Conservation (phyloP, 2,888 invertebrate genomes). For the Drosophila eohydei region DNA sequence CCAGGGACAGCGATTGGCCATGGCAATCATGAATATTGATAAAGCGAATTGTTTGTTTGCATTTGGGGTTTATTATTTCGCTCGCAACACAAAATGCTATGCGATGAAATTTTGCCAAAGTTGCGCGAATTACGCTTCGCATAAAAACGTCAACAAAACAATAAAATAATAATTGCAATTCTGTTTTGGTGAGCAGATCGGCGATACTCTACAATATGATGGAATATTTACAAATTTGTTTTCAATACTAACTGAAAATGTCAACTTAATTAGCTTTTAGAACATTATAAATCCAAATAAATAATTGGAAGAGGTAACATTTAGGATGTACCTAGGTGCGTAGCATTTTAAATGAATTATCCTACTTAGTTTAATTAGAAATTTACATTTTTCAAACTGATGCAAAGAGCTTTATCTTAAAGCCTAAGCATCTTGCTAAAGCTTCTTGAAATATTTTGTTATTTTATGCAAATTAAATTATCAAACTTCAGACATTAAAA, state of each 20-base stretch:
- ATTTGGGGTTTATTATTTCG: slow-evolving; percentile 53
- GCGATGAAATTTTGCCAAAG: slow-evolving; percentile 34
- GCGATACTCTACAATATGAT: slow-evolving; percentile 5
- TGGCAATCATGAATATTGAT: slow-evolving; percentile 72
- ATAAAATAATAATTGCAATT: slow-evolving; percentile 12
- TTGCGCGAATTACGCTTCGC: slow-evolving; percentile 17
- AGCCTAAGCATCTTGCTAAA: too few relatives aligned
- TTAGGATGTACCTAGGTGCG: background rate
- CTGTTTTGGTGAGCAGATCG: background rate
- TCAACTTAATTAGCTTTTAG: background rate
- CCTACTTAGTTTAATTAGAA: background rate
- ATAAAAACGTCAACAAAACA: slow-evolving; percentile 9
- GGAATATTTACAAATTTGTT: background rate
- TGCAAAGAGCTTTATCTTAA: background rate
- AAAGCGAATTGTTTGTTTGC: slow-evolving; percentile 68
- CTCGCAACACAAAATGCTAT: slow-evolving; percentile 29
- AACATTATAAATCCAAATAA: too few relatives aligned
- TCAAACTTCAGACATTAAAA: too few relatives aligned
- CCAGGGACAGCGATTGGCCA: slow-evolving; percentile 28
- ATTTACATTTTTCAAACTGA: too few relatives aligned
- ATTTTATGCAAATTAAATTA: too few relatives aligned
- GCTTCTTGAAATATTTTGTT: too few relatives aligned
- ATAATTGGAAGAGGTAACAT: background rate
- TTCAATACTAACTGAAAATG: background rate
- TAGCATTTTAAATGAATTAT: background rate